phyloP scores from a whole-genome alignment of 2,888 invertebrate genomes.

The Protonemura montana region DNA sequence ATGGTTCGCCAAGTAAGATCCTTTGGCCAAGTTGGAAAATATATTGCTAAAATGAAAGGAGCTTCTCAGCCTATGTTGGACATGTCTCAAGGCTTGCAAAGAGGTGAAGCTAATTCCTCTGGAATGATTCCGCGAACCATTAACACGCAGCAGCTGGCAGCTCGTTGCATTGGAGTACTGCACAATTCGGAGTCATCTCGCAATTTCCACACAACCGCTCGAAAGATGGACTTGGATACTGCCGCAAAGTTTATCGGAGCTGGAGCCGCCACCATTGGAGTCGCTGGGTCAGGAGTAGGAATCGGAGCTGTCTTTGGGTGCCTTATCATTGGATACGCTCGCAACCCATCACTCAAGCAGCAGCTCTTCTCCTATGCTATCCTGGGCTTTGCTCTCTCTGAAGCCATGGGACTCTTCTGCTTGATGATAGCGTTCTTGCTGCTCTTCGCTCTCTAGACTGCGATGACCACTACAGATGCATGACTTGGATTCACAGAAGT shows the following conservation, averaged over 20 bases:
- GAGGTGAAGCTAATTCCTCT: neutral
- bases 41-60: neutral
- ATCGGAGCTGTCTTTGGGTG: slow-evolving; percentile 97
- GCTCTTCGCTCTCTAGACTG: slow-evolving; percentile 86
- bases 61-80: neutral
- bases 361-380: slow-evolving; percentile 98
- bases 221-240: slow-evolving; percentile 97
- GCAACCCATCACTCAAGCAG: slow-evolving; percentile 96
- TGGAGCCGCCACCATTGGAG: slow-evolving; percentile 99
- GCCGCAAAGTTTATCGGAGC: slow-evolving; percentile 99
- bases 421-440: slow-evolving; percentile 98
- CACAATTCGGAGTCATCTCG: slow-evolving; percentile 57
- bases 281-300: slow-evolving; percentile 98
- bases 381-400: slow-evolving; percentile 95
- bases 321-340: slow-evolving; percentile 94
- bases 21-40: neutral
- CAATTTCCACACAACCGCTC: slow-evolving; percentile 86
- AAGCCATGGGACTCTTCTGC: slow-evolving; percentile 99
- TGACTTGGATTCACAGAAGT: neutral
- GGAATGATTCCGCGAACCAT: neutral
- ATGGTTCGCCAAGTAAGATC: neutral
- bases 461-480: neutral
- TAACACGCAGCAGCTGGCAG: neutral
- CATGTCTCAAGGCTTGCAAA: neutral
- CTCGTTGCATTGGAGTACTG: neutral